phyloP scores from a whole-genome alignment of 2,797 vertebrate genomes.

The Acanthurus lineatus region DNA sequence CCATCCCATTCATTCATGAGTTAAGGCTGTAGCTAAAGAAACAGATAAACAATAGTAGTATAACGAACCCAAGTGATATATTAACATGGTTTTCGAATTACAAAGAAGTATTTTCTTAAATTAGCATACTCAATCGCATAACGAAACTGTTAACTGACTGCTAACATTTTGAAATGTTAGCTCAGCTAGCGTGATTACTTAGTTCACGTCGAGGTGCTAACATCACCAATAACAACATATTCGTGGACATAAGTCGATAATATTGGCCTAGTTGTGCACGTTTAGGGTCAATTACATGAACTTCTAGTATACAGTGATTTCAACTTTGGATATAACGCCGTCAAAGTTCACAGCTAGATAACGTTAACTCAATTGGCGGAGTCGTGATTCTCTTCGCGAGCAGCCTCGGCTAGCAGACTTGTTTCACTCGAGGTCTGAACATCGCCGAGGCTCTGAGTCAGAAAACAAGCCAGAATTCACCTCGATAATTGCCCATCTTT shows the following conservation, averaged over 20 bases:
- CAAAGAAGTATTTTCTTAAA: neutral
- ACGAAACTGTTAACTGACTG: neutral
- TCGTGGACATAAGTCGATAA: accelerated
- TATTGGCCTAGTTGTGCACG: accelerated
- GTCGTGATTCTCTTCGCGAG: neutral
- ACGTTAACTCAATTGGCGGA: neutral
- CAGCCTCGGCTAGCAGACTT: constrained; percentile 47
- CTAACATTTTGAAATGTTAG: neutral
- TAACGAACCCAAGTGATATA: neutral
- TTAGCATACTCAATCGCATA: neutral
- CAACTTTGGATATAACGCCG: no score
- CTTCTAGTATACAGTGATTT: accelerated
- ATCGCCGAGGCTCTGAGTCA: neutral
- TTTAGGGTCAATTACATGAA: neutral
- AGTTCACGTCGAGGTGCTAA: constrained; percentile 11
- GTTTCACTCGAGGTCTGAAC: constrained; percentile 28
- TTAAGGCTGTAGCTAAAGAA: accelerated
- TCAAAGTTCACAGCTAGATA: neutral
- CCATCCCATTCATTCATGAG: constrained; percentile 10
- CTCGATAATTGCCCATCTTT: accelerated
- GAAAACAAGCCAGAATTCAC: neutral
- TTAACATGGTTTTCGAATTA: neutral
- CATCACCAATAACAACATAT: no score
- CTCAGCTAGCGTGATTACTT: constrained; percentile 1
- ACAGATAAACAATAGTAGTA: neutral